These are phyloP conservation scores for Sphinx pinastri DNA, from an alignment of 2,888 invertebrate species.

Conservation along the genomic window DNA sequence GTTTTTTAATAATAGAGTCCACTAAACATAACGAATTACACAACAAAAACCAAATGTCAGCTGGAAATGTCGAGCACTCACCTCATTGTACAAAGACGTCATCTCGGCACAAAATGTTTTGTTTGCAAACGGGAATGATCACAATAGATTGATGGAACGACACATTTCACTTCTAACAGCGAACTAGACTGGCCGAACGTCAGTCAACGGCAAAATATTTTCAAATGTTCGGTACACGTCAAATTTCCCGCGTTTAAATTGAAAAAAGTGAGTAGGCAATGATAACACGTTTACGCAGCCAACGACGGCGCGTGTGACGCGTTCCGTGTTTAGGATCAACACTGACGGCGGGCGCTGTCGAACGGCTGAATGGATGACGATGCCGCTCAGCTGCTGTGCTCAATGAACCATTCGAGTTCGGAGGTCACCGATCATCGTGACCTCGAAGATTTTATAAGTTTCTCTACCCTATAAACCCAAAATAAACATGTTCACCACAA, in stretches of 20 bases:
- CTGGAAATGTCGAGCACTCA: conserved; percentile 77
- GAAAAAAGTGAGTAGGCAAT: conserved; percentile 59
- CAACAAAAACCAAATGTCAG: conserved; percentile 77
- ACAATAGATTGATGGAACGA: conserved; percentile 69
- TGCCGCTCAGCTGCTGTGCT: conserved; percentile 74
- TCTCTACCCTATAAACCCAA: conserved; percentile 61
- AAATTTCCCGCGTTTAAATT: conserved; percentile 66
- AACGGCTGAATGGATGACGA: conserved; percentile 68
- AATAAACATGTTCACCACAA: conserved; percentile 30
- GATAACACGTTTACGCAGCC: conserved; percentile 62
- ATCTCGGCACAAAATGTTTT: conserved; percentile 63
- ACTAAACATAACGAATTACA: conserved; percentile 54
- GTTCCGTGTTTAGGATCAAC: conserved; percentile 76
- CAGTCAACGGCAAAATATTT: conserved; percentile 37
- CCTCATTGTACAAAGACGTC: conserved; percentile 79
- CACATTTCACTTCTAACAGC: conserved; percentile 63
- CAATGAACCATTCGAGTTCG: conserved; percentile 81
- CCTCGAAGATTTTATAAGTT: conserved; percentile 68
- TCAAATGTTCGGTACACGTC: conserved; percentile 46
- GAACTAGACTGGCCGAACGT: conserved; percentile 24
- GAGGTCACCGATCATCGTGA: conserved; percentile 76
- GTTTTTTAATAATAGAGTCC: conserved; percentile 6
- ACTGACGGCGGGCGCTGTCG: conserved; percentile 63
- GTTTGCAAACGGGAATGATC: conserved; percentile 59
- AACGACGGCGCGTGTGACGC: conserved; percentile 75